phyloP scores from a whole-genome alignment of 1,140 invertebrate genomes.

The Elymnias hypermnestra region DNA sequence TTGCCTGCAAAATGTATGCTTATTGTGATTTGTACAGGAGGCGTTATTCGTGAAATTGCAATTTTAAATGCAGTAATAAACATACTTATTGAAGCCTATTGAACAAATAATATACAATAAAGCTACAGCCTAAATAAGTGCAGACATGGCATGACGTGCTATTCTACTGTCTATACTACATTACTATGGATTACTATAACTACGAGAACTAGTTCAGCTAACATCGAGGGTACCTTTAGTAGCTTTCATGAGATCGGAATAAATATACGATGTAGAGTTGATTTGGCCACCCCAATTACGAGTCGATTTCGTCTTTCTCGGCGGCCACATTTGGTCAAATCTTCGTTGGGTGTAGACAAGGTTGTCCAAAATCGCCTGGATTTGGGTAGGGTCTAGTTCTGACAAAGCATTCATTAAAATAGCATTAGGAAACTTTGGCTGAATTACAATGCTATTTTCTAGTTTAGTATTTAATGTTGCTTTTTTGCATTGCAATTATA shows the following conservation, averaged over 20 bases:
- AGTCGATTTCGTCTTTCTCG: conserved; percentile 32
- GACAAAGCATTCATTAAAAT: conserved; percentile 50
- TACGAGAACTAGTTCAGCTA: no score
- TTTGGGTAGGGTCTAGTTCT: conserved; percentile 63
- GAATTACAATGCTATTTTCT: conserved; percentile 4
- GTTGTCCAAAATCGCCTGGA: conserved; percentile 60
- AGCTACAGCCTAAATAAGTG: no score
- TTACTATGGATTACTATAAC: not conserved
- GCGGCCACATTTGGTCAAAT: conserved; percentile 61
- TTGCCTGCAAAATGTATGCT: no score
- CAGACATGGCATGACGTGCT: conserved; percentile 1
- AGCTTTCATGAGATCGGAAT: conserved; percentile 55
- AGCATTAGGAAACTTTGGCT: conserved; percentile 48
- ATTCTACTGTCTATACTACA: no score
- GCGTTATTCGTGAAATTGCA: no score
- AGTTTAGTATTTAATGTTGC: no score
- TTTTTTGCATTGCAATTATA: no score
- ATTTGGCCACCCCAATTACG: conserved; percentile 53
- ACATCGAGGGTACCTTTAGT: conserved; percentile 50
- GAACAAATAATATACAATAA: no score
- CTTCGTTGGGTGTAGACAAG: conserved; percentile 47
- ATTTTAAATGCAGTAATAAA: no score
- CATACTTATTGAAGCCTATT: no score
- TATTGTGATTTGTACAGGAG: no score
- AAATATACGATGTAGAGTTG: conserved; percentile 47